Evolutionary conservation across 1,140 invertebrate genomes (phyloP).

Genomic region (Drosophila tristis): DNA sequence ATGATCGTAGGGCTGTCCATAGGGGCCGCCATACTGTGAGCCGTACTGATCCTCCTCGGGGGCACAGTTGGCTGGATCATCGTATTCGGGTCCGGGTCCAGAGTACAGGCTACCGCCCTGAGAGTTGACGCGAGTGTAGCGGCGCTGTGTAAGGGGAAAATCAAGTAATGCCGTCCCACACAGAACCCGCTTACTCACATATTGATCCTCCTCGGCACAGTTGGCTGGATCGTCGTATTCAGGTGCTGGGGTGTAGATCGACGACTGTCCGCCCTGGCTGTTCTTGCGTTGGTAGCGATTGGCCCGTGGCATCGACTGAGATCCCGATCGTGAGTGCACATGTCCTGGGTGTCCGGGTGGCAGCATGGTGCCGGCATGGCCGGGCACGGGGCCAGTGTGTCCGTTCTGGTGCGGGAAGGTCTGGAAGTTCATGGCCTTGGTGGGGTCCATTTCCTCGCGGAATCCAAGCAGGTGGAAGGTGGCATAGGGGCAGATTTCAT

Average conservation of each 20-base stretch:
- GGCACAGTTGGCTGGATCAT: conserved; percentile 95
- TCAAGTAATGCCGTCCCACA: too few relatives aligned
- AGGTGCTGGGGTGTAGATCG: conserved; percentile 89
- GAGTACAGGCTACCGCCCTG: conserved; percentile 83
- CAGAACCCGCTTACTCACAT: conserved; percentile 84
- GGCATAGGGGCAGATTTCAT: conserved; percentile 97
- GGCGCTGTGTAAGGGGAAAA: conserved; percentile 51
- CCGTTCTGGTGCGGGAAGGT: conserved; percentile 94
- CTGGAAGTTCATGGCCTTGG: conserved; percentile 93
- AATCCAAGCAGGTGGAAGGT: conserved; percentile 97
- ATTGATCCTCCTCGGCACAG: conserved; percentile 94
- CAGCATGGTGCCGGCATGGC: conserved; percentile 91
- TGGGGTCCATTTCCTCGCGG: conserved; percentile 97
- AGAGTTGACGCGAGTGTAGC: conserved; percentile 83
- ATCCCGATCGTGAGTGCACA: conserved; percentile 93
- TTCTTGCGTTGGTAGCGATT: conserved; percentile 89
- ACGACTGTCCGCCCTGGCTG: conserved; percentile 88
- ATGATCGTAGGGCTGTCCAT: conserved; percentile 93
- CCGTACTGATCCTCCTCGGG: conserved; percentile 95
- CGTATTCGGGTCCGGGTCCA: conserved; percentile 90
- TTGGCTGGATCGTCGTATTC: conserved; percentile 96
- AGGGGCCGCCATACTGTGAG: conserved; percentile 91
- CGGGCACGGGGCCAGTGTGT: conserved; percentile 84
- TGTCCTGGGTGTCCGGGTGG: conserved; percentile 88
- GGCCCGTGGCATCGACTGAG: conserved; percentile 93